Base-by-base conservation (phyloP, 2,113 vertebrate genomes). In the Neolamprologus kungweensis region DNA sequence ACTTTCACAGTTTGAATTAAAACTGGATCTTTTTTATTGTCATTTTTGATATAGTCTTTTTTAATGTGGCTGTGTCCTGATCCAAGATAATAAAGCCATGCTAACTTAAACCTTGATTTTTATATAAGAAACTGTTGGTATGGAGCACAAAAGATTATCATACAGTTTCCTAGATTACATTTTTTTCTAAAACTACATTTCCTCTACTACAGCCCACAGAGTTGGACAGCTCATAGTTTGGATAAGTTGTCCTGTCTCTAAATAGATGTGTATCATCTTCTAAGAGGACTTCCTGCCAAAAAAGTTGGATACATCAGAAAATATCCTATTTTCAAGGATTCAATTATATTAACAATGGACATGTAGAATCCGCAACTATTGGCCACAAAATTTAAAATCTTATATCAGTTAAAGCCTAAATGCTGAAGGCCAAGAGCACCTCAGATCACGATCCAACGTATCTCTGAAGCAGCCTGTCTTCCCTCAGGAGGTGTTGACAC, bases 391-490 rank as follows among this genome's bases (percentile, higher is more conserved):
- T 81, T 58, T 57, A 5, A 85, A 82, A 89, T 33, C 71, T 87
- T 83, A 13, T 81, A 84, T 71, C 45, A 88, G 53, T 42, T 19
- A 86, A 80, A 88, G 5, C 54, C 80, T 40, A 23, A 80, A 84
- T 50, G 37, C 88, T 75, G 33, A 73, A 83, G 82, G 28, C 82
- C 87, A 80, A 33, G 37, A 81, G 31, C 68, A 84, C 63, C 80
- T 93, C 85, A 91, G 91, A 94, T 94, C 82, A 58, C 50, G 83
- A 88, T 85, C 93, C 93, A 94, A 71, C 83, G 42, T 60, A 90
- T 90, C 87, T 93, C 86, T 87, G 81, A 19, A 80, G 87, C 88
- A 81, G 88, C 55, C 83, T 71, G 81, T 71, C 54, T 86, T 16
- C 87, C 92, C 92, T 86, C 31, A 23, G 87, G 91, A 85, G 63